Conservation (phyloP, 37 sponge, comb jelly and placozoan species). For the Halisarca cf. caerulea region DNA sequence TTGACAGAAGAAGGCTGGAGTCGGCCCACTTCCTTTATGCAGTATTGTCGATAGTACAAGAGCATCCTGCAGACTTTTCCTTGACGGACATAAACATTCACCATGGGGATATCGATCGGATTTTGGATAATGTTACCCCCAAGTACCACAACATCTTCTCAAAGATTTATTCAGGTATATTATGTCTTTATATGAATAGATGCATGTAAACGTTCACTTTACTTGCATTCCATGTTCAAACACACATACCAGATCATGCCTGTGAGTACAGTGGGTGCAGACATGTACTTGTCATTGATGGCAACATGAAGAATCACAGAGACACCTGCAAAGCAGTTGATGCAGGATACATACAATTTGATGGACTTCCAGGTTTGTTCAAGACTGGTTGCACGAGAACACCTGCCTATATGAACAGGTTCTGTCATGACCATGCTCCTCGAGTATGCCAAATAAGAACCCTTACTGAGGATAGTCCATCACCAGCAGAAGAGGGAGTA, state of each 20-base stretch:
- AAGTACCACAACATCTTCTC: too few relatives aligned
- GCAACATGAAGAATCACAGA: background rate
- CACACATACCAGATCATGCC: too few relatives aligned
- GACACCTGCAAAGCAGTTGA: background rate
- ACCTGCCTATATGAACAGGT: background rate
- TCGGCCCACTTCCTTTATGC: conserved; percentile 41
- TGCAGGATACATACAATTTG: background rate
- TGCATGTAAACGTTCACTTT: too few relatives aligned
- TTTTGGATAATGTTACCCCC: too few relatives aligned
- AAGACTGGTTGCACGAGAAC: background rate
- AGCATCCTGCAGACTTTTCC: too few relatives aligned
- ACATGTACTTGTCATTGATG: background rate
- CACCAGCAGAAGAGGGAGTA: too few relatives aligned
- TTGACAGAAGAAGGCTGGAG: conserved; percentile 40
- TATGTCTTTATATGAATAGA: too few relatives aligned
- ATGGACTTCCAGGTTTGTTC: background rate
- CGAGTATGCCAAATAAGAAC: background rate
- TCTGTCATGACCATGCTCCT: background rate
- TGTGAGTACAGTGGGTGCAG: background rate
- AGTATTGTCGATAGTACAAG: background rate
- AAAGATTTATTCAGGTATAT: too few relatives aligned
- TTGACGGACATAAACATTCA: too few relatives aligned
- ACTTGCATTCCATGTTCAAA: too few relatives aligned
- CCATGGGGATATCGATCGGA: too few relatives aligned
- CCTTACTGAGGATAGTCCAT: too few relatives aligned